These are phyloP conservation scores for Drosophila chauvacae DNA, from an alignment of 1,140 invertebrate species.

Conservation along the genomic window DNA sequence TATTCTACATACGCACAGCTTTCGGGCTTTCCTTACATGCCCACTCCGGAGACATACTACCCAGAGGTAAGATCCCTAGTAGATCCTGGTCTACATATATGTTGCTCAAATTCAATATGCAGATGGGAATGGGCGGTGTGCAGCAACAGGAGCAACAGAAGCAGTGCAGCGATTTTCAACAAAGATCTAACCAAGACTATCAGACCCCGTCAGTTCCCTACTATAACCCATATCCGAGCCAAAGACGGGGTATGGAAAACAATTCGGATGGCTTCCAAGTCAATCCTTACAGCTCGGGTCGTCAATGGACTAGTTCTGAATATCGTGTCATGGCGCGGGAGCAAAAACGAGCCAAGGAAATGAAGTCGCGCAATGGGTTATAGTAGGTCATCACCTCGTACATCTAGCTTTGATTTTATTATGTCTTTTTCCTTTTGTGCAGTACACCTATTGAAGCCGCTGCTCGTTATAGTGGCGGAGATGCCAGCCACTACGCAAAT, in stretches of 20 bases:
- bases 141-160: constrained; percentile 1
- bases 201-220: not conserved
- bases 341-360: constrained; percentile 30
- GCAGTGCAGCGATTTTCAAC: not conserved
- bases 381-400: constrained; percentile 24
- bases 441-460: constrained; percentile 29
- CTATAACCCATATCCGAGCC: not conserved
- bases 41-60: constrained; percentile 33
- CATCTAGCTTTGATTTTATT: not conserved
- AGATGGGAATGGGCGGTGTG: constrained; percentile 7
- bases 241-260: not conserved
- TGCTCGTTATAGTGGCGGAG: constrained; percentile 23
- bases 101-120: not conserved
- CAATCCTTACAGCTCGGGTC: not conserved
- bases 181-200: not conserved
- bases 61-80: constrained; percentile 11
- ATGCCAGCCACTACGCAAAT: constrained; percentile 9
- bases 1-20: constrained; percentile 38
- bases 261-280: constrained; percentile 7
- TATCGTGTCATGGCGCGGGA: constrained; percentile 32
- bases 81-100: too few relatives aligned
- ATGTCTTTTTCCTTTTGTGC: too few relatives aligned
- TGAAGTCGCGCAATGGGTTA: constrained; percentile 54
- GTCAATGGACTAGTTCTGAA: constrained; percentile 3
- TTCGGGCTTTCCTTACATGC: constrained; percentile 27